Percentiles rank a stretch among this genome's conserved stretches.
Conservation (phyloP, 2,113 vertebrate genomes). For the Etheostoma spectabile region DNA sequence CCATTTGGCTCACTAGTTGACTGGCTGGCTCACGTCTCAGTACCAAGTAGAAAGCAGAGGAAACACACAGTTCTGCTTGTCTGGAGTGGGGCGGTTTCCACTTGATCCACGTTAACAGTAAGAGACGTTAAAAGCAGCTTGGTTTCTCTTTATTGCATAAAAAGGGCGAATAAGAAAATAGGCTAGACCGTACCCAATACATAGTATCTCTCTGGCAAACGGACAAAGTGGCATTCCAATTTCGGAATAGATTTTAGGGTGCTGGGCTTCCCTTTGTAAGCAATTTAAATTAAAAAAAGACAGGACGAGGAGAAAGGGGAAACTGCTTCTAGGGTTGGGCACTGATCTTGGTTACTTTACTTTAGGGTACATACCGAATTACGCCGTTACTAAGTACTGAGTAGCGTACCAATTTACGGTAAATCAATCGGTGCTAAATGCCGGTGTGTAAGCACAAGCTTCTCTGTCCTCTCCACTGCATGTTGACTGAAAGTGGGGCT, state of each 20-base stretch:
- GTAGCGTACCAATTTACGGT: too few species aligned
- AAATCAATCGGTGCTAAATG: too few species aligned
- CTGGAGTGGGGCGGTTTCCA: slow-evolving; percentile 56
- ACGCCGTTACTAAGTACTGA: too few species aligned
- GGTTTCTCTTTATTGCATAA: slow-evolving; percentile 18
- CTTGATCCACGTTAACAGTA: slow-evolving; percentile 52
- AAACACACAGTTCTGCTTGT: slow-evolving; percentile 70
- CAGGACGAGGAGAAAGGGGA: background rate
- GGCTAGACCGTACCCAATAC: slow-evolving; percentile 18
- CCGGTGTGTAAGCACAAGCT: too few species aligned
- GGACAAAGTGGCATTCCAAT: slow-evolving; percentile 21
- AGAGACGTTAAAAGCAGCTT: slow-evolving; percentile 65
- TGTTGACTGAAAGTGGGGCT: too few species aligned
- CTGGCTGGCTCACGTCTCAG: slow-evolving; percentile 69
- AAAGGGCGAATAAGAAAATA: slow-evolving; percentile 10
- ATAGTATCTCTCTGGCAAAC: slow-evolving; percentile 31
- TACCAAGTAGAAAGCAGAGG: slow-evolving; percentile 65
- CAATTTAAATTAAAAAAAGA: background rate
- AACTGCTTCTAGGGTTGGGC: background rate
- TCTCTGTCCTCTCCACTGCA: too few species aligned
- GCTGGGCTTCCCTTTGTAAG: background rate
- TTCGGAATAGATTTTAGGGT: slow-evolving; percentile 1
- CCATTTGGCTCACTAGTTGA: slow-evolving; percentile 50
- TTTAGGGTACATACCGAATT: too few species aligned
- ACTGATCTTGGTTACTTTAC: too few species aligned